Evolutionary conservation across 1,140 invertebrate genomes (phyloP), one percentile per base, ranked within the genome.

Genomic region (Tigriopus japonicus): DNA sequence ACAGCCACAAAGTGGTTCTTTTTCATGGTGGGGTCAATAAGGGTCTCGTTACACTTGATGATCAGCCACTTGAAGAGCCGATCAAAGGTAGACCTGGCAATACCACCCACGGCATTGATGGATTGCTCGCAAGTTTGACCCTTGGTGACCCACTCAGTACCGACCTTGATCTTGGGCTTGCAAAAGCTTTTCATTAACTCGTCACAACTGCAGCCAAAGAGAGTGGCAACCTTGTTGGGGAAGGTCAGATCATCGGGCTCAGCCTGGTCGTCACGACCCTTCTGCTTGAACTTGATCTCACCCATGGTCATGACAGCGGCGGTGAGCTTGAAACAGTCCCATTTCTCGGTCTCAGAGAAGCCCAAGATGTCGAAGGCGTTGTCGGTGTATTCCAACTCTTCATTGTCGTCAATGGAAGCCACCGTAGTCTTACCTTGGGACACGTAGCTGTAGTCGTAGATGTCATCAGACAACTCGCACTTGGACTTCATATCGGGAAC

Each of bases 221-320:
- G 77, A 13, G 49, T 15, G 51, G 42, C 35, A 5, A 52, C 41
- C 55, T 58, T 58, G n/a, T 58, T 58, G 3, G 55, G 55, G 28
- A 28, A 58, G 35, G 17, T 23, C 55, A 58, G 17, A 9, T 58
- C 93, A 73, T 98, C 94, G 69, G 92, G 83, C 78, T 98, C 94
- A 75, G 94, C 94, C 78, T 98, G 94, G 78, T 98, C 94, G 77
- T 97, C 94, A 71, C 94, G 88, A 83, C 93, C 93, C 76, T 93
- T 89, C 78, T 98, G 94, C 75, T 98, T 98, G 87, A 98, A 98
- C 77, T 96, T 97, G 87, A 98, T 89, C 69, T 87, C 84, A 80
- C 92, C 92, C 42, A 97, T 95, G 76, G 96, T 92, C 86, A 98
- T 93, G 71, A 97, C 92, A 72, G 88, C 78, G 68, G 89, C 88